Percentiles rank a stretch among this genome's conserved stretches.
Conservation (phyloP, 2,888 invertebrate species). For the Morpho deidamia region DNA sequence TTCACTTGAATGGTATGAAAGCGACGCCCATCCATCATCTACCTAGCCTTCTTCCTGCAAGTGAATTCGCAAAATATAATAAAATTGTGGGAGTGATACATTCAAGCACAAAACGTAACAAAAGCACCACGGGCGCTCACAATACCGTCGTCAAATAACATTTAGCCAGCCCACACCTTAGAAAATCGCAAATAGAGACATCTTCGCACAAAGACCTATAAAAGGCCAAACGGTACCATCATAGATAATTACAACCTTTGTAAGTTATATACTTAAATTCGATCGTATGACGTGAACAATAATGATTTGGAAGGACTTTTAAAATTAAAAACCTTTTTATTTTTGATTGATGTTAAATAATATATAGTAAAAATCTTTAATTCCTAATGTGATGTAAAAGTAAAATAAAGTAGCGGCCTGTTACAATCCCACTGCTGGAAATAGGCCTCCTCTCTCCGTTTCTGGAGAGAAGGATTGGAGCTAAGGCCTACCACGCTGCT, state of each 20-base stretch:
- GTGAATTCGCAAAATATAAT: slow-evolving; percentile 61
- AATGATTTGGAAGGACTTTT: slow-evolving; percentile 42
- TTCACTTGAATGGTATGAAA: slow-evolving; percentile 31
- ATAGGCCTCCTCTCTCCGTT: no score
- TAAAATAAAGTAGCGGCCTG: no score
- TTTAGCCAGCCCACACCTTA: slow-evolving; percentile 76
- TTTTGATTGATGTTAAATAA: slow-evolving; percentile 17
- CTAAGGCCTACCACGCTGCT: no score
- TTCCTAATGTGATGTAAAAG: no score
- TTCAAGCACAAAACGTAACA: slow-evolving; percentile 52
- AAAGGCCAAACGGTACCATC: slow-evolving; percentile 61
- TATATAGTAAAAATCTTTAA: no score
- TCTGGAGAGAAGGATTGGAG: no score
- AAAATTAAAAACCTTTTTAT: no score
- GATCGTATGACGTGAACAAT: slow-evolving; percentile 51
- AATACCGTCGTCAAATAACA: slow-evolving; percentile 75
- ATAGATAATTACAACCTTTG: slow-evolving; percentile 75
- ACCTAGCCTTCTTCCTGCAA: slow-evolving; percentile 49
- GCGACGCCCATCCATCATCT: slow-evolving; percentile 62
- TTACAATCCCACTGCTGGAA: no score
- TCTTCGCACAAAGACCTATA: slow-evolving; percentile 59
- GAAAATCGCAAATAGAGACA: slow-evolving; percentile 76
- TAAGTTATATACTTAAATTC: slow-evolving; percentile 49
- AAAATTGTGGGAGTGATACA: slow-evolving; percentile 75
- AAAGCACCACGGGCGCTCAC: slow-evolving; percentile 69